These are phyloP conservation scores for Aelia acuminata DNA, from an alignment of 2,888 invertebrate species.

Conservation along the genomic window DNA sequence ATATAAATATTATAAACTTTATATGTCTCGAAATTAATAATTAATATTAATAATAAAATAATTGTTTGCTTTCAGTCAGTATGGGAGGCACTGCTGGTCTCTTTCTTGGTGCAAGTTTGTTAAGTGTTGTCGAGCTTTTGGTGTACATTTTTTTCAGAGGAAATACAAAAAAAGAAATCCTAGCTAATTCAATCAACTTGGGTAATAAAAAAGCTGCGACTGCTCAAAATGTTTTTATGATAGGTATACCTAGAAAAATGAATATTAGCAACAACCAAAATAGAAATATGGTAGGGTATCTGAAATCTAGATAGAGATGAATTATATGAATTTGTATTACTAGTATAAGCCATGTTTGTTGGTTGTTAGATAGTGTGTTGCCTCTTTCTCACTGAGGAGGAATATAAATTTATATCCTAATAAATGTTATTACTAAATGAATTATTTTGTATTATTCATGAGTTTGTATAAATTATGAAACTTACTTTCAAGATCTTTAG, in stretches of 20 bases:
- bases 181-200: background rate
- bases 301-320: background rate
- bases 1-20: background rate
- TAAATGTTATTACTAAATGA: too few relatives aligned
- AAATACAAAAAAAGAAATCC: conserved; percentile 29
- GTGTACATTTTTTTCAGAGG: conserved; percentile 71
- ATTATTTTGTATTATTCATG: too few relatives aligned
- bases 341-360: background rate
- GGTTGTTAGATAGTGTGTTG: background rate
- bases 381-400: too few relatives aligned
- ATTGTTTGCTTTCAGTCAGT: conserved; percentile 73
- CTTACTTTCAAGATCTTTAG: too few relatives aligned
- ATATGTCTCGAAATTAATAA: background rate
- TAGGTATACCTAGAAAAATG: background rate
- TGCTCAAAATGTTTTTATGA: background rate
- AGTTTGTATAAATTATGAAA: too few relatives aligned
- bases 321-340: background rate
- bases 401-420: too few relatives aligned
- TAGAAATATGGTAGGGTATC: background rate
- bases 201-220: background rate
- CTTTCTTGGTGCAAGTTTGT: conserved; percentile 83
- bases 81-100: conserved; percentile 85
- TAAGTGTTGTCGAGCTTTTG: conserved; percentile 82
- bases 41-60: background rate
- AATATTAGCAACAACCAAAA: background rate